Evolutionary conservation across 2,113 vertebrate genomes (phyloP).

Genomic region (Channa maculata): DNA sequence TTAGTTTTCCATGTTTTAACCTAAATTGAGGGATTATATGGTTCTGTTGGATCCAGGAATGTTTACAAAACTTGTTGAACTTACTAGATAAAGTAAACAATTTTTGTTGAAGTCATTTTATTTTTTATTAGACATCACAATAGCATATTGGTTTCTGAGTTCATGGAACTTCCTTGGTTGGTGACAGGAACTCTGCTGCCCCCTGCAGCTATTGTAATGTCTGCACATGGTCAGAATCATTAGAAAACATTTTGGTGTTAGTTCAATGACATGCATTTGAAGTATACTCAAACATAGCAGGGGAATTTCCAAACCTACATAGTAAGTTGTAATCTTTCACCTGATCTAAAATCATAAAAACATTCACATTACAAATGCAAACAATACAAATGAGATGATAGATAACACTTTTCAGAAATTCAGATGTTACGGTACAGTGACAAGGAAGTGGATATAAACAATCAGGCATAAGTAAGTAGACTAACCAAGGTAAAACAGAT

Average conservation of each 20-base stretch:
- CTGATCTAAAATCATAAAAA: not conserved
- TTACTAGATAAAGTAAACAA: constrained; percentile 19
- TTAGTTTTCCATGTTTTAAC: not conserved
- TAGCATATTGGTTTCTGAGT: not conserved
- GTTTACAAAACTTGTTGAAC: constrained; percentile 28
- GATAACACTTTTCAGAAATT: no score
- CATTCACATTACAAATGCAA: not conserved
- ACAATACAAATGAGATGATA: no score
- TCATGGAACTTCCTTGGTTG: not conserved
- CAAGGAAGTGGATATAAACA: no score
- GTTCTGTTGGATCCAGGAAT: not conserved
- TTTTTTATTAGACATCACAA: constrained; percentile 2
- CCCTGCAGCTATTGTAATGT: constrained; percentile 48
- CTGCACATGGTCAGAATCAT: not conserved
- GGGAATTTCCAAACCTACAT: not conserved
- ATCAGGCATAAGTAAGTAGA: no score
- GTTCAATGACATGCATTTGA: not conserved
- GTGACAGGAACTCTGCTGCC: constrained; percentile 57
- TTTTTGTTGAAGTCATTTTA: constrained; percentile 4
- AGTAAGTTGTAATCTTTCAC: not conserved
- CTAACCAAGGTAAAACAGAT: no score
- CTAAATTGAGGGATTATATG: constrained; percentile 3
- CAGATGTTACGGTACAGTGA: no score
- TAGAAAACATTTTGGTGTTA: not conserved
- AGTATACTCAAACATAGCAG: not conserved